Conservation (phyloP, 2,888 invertebrate species). For the Steinernema hermaphroditum region DNA sequence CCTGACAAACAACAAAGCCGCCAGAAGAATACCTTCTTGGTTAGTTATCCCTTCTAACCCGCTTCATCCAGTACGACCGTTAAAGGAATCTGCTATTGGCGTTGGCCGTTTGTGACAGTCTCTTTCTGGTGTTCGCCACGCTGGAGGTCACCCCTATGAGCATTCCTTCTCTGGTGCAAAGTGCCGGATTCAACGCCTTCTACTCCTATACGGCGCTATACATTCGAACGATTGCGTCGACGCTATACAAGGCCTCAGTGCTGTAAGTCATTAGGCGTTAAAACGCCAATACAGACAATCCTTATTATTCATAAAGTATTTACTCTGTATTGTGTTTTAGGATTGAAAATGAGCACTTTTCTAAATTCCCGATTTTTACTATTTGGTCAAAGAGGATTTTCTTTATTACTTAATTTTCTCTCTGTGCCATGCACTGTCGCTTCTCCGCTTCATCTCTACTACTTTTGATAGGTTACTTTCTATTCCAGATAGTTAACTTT, state of each 20-base stretch:
- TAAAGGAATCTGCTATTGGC: conserved; percentile 61
- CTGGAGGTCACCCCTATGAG: conserved; percentile 59
- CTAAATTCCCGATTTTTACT: too few relatives aligned
- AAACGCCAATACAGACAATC: background rate
- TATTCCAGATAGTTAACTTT: too few relatives aligned
- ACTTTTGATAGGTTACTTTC: too few relatives aligned
- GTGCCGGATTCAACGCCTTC: conserved; percentile 46
- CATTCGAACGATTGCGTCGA: conserved; percentile 63
- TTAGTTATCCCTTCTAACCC: conserved; percentile 31
- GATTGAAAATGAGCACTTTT: too few relatives aligned
- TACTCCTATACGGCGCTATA: conserved; percentile 57
- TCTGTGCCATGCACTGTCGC: too few relatives aligned
- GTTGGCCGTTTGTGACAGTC: conserved; percentile 62
- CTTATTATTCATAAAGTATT: conserved; percentile 11
- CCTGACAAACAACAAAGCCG: conserved; percentile 57
- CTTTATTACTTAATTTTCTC: too few relatives aligned
- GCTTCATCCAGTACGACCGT: conserved; percentile 22
- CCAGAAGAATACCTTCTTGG: conserved; percentile 64
- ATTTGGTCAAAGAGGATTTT: too few relatives aligned
- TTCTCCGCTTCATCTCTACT: too few relatives aligned
- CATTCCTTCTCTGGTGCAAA: conserved; percentile 52
- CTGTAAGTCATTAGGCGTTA: conserved; percentile 54
- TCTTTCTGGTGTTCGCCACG: conserved; percentile 64
- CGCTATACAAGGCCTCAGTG: conserved; percentile 65
- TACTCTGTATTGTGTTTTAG: too few relatives aligned